Conservation (phyloP, 1,140 invertebrate genomes). For the Eriocheir sinensis region DNA sequence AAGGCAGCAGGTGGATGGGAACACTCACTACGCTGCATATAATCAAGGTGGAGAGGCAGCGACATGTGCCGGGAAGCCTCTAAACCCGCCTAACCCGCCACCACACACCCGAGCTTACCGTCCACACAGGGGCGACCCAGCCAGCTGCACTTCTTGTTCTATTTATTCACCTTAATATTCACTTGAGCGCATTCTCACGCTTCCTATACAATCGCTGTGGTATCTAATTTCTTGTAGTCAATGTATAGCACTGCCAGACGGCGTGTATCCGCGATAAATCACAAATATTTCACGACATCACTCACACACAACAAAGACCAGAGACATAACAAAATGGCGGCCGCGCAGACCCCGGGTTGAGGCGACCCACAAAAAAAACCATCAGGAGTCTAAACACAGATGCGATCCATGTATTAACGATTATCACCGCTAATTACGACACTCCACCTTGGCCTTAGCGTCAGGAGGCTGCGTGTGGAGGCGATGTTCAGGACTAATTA, state of each 20-base stretch:
- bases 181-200: conserved; percentile 56
- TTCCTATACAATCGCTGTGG: conserved; percentile 67
- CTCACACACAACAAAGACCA: conserved; percentile 74
- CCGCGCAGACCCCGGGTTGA: conserved; percentile 66
- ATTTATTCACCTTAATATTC: conserved; percentile 69
- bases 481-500: conserved; percentile 37
- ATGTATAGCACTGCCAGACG: conserved; percentile 60
- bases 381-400: conserved; percentile 50
- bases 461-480: background rate
- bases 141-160: conserved; percentile 70
- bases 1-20: conserved; percentile 46
- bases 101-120: conserved; percentile 58
- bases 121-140: conserved; percentile 55
- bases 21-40: conserved; percentile 46
- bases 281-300: conserved; percentile 75
- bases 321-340: conserved; percentile 75
- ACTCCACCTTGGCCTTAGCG: background rate
- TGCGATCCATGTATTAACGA: conserved; percentile 45
- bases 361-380: conserved; percentile 52
- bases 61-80: background rate
- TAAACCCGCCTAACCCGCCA: conserved; percentile 59
- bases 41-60: conserved; percentile 62
- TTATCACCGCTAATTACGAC: background rate
- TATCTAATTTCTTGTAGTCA: conserved; percentile 65
- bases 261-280: conserved; percentile 72